Evolutionary conservation across 2,888 invertebrate genomes (phyloP).

Genomic region (Cantharis rustica): DNA sequence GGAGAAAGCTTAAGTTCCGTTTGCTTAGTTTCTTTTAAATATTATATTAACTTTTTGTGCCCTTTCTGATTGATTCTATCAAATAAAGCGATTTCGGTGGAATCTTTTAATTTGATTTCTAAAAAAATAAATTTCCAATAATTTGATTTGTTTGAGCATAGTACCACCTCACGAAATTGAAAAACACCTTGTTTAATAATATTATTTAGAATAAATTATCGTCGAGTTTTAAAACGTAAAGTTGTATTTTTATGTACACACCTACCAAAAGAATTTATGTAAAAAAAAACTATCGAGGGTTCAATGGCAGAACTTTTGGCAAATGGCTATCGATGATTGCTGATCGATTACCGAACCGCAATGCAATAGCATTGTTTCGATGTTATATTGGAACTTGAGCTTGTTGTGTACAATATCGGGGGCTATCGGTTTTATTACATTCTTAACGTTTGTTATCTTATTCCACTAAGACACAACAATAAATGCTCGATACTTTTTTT

Average conservation of each 20-base stretch:
- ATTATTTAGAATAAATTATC: too few species aligned
- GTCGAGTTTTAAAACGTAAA: too few species aligned
- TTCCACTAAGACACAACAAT: neutral
- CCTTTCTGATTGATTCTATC: neutral
- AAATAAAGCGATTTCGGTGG: neutral
- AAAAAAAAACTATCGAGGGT: conserved; percentile 37
- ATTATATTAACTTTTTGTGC: conserved; percentile 1
- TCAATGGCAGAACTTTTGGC: conserved; percentile 36
- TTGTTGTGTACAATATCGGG: conserved; percentile 15
- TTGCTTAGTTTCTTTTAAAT: conserved; percentile 26
- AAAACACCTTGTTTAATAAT: too few species aligned
- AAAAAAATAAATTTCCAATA: neutral
- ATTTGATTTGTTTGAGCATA: neutral
- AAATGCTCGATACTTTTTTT: neutral
- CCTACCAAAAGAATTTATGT: conserved; percentile 37
- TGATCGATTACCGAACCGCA: conserved; percentile 37
- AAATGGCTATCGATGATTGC: conserved; percentile 41
- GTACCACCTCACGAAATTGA: too few species aligned
- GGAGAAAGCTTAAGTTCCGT: conserved; percentile 18
- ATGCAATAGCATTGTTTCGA: conserved; percentile 18
- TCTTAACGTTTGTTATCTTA: conserved; percentile 17
- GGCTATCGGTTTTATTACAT: conserved; percentile 25
- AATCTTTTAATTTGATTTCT: neutral
- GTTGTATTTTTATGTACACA: conserved; percentile 35
- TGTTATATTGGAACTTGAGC: conserved; percentile 4